Conservation (phyloP, 2,888 invertebrate genomes). For the Athalia rosae region DNA sequence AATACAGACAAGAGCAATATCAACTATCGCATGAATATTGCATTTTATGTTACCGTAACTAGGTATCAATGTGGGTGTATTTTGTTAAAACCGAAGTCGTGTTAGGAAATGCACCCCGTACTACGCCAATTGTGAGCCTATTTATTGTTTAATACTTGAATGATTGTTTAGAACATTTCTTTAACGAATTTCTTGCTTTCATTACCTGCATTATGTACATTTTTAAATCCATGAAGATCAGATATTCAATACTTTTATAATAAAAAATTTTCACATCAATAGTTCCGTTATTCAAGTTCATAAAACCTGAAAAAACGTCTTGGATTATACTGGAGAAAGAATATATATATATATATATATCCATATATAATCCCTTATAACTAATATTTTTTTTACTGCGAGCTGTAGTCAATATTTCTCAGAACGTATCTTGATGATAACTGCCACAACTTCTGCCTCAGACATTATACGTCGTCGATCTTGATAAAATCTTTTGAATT, state of each 20-base stretch:
- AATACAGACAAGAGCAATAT: slow-evolving; percentile 61
- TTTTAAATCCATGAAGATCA: slow-evolving; percentile 7
- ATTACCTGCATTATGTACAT: neutral
- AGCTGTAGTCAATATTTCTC: too few species aligned
- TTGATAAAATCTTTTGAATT: neutral
- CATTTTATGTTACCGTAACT: slow-evolving; percentile 65
- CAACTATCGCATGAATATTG: slow-evolving; percentile 59
- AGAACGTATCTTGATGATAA: slow-evolving; percentile 8
- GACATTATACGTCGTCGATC: neutral
- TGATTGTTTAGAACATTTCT: slow-evolving; percentile 49
- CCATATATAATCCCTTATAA: too few species aligned
- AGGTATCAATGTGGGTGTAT: slow-evolving; percentile 57
- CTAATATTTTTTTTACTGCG: too few species aligned
- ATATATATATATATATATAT: too few species aligned
- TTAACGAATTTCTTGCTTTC: slow-evolving; percentile 1
- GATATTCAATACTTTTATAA: slow-evolving; percentile 22
- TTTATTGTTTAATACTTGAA: slow-evolving; percentile 60
- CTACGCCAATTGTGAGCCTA: slow-evolving; percentile 51
- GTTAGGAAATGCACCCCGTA: slow-evolving; percentile 48
- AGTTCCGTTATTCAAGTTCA: neutral
- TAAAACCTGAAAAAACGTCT: neutral
- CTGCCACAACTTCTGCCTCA: slow-evolving; percentile 26
- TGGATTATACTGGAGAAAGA: too few species aligned
- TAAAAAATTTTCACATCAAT: neutral
- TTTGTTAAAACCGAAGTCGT: slow-evolving; percentile 59